Percentiles rank a stretch among this genome's conserved stretches.
phyloP scores from a whole-genome alignment of 2,888 invertebrate species.

The Drosophila macrospina region DNA sequence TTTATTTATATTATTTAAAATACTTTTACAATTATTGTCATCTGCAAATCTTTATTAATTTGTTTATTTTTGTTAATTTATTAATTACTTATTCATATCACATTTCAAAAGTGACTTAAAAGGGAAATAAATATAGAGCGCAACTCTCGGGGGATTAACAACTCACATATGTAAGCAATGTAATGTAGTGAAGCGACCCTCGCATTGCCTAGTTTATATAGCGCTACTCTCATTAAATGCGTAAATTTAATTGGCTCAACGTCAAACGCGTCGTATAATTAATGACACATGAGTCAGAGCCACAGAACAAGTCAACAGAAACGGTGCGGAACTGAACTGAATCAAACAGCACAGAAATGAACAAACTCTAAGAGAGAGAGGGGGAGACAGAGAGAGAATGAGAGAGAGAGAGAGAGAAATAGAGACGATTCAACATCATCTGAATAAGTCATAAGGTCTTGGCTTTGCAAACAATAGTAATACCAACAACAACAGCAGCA shows the following conservation, averaged over 20 bases:
- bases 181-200: conserved; percentile 29
- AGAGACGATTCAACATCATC: conserved; percentile 56
- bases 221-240: conserved; percentile 73
- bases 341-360: conserved; percentile 2
- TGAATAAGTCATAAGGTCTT: conserved; percentile 80
- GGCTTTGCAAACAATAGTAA: conserved; percentile 59
- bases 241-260: conserved; percentile 74
- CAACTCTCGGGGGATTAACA: no score
- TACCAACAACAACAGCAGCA: conserved; percentile 15
- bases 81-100: no score
- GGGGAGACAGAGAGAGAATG: no score
- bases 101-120: no score
- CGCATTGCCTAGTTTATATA: conserved; percentile 40
- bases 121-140: no score
- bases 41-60: no score
- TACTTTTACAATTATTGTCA: no score
- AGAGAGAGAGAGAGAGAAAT: no score
- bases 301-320: conserved; percentile 12
- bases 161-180: no score
- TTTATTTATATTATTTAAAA: no score
- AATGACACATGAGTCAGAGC: conserved; percentile 64
- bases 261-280: conserved; percentile 75
- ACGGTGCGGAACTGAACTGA: conserved; percentile 9
- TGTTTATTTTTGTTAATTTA: no score
- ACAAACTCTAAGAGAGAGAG: no score